Evolutionary conservation across 2,113 vertebrate species (phyloP).

Genomic region (Alectura lathami): DNA sequence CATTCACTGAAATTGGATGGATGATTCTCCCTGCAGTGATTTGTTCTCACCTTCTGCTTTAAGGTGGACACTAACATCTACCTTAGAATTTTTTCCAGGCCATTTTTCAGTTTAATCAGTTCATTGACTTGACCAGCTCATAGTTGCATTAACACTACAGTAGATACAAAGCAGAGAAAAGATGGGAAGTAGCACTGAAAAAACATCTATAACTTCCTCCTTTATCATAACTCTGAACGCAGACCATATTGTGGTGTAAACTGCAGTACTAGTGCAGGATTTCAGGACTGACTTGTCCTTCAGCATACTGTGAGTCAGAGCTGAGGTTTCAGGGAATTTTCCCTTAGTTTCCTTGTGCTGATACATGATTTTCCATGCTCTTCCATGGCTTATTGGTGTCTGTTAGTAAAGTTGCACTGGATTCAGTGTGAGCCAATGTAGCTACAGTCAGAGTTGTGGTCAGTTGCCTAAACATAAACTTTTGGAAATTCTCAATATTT

Average conservation of each 20-base stretch:
- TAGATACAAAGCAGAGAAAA: not conserved
- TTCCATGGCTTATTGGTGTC: not conserved
- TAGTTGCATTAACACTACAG: not conserved
- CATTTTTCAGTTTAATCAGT: not conserved
- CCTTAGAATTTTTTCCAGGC: accelerated
- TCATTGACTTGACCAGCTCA: not conserved
- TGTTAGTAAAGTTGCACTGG: not conserved
- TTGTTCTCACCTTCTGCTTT: not conserved
- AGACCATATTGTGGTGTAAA: not conserved
- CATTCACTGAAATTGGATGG: not conserved
- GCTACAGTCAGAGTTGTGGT: not conserved
- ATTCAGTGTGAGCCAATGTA: not conserved
- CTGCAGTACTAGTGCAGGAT: not conserved
- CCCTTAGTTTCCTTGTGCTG: accelerated
- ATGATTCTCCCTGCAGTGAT: not conserved
- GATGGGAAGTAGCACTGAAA: accelerated
- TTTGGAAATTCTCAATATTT: not conserved
- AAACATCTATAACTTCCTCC: not conserved
- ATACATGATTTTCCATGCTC: not conserved
- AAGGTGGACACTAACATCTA: not conserved
- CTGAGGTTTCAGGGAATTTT: not conserved
- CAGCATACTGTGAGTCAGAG: no score
- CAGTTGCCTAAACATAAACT: not conserved
- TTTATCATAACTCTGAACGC: not conserved
- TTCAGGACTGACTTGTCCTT: not conserved